Evolutionary conservation across 1,140 invertebrate genomes (phyloP), one percentile per base, ranked within the genome.

Genomic region (Mesaphorura yosii): DNA sequence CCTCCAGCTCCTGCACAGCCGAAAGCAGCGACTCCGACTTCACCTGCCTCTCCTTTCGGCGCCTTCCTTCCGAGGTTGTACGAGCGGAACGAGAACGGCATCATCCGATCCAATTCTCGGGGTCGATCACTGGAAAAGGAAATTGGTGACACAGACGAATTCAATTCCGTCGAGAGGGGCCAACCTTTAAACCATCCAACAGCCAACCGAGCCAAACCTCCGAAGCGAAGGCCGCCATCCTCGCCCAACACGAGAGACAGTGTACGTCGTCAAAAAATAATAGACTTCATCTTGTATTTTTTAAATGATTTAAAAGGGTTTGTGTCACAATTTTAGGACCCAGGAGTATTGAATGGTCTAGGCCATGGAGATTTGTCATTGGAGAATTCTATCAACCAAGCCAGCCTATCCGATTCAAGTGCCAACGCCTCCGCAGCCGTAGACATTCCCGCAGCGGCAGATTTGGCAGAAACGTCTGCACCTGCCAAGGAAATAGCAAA

Each of bases 201-300:
- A 48, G 61, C 57, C 27, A 53, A 12, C 46, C 57, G 61, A 50
- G 57, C 60, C 51, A 63, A 63, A 47, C 44, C 61, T 37, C 57
- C 57, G 15, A 63, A 53, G 48, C 49, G 57, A 46, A 28, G 61
- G 46, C 61, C 61, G 29, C 58, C 61, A n/a, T 63, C 61, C 15
- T 48, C 57, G 14, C 26, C 58, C 22, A 53, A 58, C 27, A 41
- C 48, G 10, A 40, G 53, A 40, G 60, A 62, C 39, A 53, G 47
- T 26, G 59, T 59, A 54, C 37, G 31, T 34, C 10, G 10, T 34
- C 6, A 42, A 20, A 42, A 42, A 42, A 45, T 49, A 38, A 14
- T 39, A 42, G 38, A 22, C 45, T 31, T 29, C 15, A 45, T 49
- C n/a, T n/a, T n/a, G n/a, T n/a, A n/a, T n/a, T n/a, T n/a, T n/a